These are phyloP conservation scores for Gadus macrocephalus DNA, from an alignment of 2,113 vertebrate species.

Conservation along the genomic window DNA sequence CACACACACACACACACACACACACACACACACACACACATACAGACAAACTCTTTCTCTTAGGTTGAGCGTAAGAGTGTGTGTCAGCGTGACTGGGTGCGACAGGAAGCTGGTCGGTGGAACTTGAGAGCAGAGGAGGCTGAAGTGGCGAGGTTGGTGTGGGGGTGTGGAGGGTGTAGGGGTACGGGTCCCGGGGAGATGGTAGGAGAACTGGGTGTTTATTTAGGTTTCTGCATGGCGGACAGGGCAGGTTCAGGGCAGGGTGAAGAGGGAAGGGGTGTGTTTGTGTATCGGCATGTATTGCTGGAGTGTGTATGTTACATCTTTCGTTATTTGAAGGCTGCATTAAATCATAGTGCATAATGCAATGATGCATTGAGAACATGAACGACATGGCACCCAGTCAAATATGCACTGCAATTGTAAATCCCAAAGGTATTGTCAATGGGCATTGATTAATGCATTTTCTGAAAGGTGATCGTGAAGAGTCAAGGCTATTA, in stretches of 20 bases:
- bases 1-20: conserved; percentile 7
- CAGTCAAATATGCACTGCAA: no score
- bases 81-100: conserved; percentile 51
- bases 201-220: conserved; percentile 52
- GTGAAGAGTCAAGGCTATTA: no score
- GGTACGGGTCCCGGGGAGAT: conserved; percentile 23
- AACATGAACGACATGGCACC: not conserved
- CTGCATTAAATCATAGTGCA: not conserved
- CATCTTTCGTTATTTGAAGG: not conserved
- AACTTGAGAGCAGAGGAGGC: conserved; percentile 53
- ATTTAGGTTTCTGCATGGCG: conserved; percentile 58
- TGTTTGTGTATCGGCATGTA: not conserved
- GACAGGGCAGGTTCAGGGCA: conserved; percentile 52
- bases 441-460: no score
- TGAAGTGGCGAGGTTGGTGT: conserved; percentile 9
- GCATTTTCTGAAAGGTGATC: no score
- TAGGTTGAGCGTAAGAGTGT: conserved; percentile 46
- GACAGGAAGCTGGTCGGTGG: conserved; percentile 56
- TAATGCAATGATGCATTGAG: not conserved
- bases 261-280: conserved; percentile 49
- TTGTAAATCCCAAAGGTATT: no score
- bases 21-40: conserved; percentile 4
- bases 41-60: conserved; percentile 1
- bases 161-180: not conserved
- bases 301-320: not conserved